phyloP scores from a whole-genome alignment of 2,113 vertebrate species.

The Parotia lawesii region DNA sequence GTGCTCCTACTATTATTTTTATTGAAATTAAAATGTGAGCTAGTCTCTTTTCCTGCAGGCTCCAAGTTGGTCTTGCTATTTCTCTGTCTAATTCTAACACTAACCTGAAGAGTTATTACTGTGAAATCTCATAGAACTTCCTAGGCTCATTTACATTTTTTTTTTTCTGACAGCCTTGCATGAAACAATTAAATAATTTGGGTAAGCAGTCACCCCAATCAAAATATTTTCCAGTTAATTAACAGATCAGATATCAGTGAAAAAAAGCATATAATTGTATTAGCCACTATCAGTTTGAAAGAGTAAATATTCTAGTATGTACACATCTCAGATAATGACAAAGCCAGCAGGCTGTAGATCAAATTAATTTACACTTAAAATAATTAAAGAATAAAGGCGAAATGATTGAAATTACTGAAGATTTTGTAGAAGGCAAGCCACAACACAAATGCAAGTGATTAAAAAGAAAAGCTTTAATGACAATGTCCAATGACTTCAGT shows the following conservation, averaged over 20 bases:
- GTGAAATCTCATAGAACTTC: slow-evolving; percentile 28
- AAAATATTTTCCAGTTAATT: slow-evolving; percentile 68
- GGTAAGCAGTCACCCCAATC: slow-evolving; percentile 63
- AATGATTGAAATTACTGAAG: background rate
- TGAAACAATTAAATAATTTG: slow-evolving; percentile 66
- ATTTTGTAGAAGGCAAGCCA: background rate
- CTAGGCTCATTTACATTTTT: slow-evolving; percentile 20
- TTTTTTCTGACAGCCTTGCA: slow-evolving; percentile 6
- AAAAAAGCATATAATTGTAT: slow-evolving; percentile 62
- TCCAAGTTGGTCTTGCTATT: background rate
- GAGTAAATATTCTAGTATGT: slow-evolving; percentile 46
- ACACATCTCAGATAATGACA: slow-evolving; percentile 13
- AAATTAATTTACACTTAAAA: slow-evolving; percentile 42
- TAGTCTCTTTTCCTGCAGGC: background rate
- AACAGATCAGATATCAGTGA: slow-evolving; percentile 54
- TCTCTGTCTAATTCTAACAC: background rate
- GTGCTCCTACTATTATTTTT: background rate
- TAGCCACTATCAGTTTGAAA: slow-evolving; percentile 52
- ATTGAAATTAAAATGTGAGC: background rate
- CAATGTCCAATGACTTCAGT: background rate
- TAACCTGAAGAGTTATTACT: background rate
- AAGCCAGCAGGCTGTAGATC: slow-evolving; percentile 14
- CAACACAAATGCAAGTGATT: background rate
- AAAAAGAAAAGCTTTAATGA: background rate
- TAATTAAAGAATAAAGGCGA: slow-evolving; percentile 11